These are phyloP conservation scores for Helicorthomorpha holstii DNA, from an alignment of 1,140 invertebrate genomes.

Conservation along the genomic window DNA sequence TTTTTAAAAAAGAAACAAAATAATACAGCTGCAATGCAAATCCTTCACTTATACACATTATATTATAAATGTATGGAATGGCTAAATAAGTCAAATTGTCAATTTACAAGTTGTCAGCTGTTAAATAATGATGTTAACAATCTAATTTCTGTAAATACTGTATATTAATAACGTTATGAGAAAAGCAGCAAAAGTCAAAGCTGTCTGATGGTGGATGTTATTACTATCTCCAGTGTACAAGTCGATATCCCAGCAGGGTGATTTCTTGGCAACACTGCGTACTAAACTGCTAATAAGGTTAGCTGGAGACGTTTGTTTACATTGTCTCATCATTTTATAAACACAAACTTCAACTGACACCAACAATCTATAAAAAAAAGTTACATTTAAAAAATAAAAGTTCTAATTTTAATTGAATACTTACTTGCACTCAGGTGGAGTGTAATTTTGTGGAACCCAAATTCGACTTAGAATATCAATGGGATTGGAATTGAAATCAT, in stretches of 20 bases:
- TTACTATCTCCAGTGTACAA: too few species aligned
- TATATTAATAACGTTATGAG: too few species aligned
- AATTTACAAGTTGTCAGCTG: too few species aligned
- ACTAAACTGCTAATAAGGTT: background rate
- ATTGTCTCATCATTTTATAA: background rate
- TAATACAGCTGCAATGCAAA: too few species aligned
- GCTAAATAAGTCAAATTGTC: too few species aligned
- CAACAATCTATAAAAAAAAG: background rate
- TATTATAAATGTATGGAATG: too few species aligned
- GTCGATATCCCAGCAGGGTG: background rate
- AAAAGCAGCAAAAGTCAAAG: too few species aligned
- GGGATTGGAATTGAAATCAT: background rate
- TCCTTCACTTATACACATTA: too few species aligned
- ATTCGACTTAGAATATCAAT: background rate
- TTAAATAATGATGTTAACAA: too few species aligned
- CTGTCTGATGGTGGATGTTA: too few species aligned
- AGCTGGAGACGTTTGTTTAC: background rate
- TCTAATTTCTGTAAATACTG: too few species aligned
- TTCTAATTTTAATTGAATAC: background rate
- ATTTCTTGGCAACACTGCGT: background rate
- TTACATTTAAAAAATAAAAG: background rate
- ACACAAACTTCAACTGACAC: background rate
- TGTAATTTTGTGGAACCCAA: background rate
- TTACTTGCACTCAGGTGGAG: background rate
- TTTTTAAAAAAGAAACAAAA: too few species aligned